Evolutionary conservation across 1,140 invertebrate species (phyloP), one percentile per base, ranked within the genome.

Genomic region (Diabrotica undecimpunctata): DNA sequence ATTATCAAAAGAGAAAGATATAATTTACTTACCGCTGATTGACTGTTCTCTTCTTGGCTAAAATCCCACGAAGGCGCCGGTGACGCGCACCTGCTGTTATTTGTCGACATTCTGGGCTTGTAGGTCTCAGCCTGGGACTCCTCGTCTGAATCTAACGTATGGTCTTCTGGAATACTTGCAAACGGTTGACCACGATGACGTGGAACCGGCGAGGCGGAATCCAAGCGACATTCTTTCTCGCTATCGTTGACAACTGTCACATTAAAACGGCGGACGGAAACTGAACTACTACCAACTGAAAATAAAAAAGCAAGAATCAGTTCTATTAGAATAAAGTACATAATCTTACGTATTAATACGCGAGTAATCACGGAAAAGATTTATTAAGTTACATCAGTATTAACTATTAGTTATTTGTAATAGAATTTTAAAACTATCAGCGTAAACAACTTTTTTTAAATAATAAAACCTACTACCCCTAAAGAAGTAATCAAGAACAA

Each of bases 51-150:
- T 6, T 78, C 76, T 12, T 68, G 65, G 62, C 72, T 76, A 61
- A 78, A 78, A 65, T 78, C 77, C 77, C 77, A 78, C 8, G 73
- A 76, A 0, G 75, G 74, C 6, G 74, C 75, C 2, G 77, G 77
- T 0, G 75, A 76, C 7, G 70, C 67, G 12, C 70, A 68, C 35
- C 77, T 62, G 57, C 77, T 78, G 35, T 62, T 65, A 38, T 64
- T 54, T 12, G 46, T 12, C 61, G 38, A 56, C 60, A 68, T 64
- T 68, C 54, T 64, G 59, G 9, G 41, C n/a, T 46, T 46, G 41
- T 46, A 46, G 2, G n/a, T n/a, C n/a, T 46, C 41, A 46, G n/a
- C n/a, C n/a, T 46, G 41, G n/a, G 41, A 46, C 41, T 46, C 41
- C n/a, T 46, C 41, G 5, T 46, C 41, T 8, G 41, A 46, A 54